Evolutionary conservation across 1,140 invertebrate species (phyloP).

Genomic region (Potamilus streckersoni): DNA sequence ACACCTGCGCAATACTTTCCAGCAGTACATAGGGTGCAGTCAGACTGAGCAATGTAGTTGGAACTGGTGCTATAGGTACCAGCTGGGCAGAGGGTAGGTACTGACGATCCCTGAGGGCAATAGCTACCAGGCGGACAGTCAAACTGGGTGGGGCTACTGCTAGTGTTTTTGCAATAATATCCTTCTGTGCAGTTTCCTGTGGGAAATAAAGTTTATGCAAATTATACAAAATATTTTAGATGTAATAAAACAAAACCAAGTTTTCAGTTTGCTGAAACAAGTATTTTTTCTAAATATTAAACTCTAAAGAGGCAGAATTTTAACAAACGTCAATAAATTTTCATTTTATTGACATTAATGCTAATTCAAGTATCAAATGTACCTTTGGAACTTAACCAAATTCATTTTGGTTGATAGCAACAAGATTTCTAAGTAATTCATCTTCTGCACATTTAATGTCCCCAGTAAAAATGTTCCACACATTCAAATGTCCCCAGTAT

Average conservation of each 20-base stretch:
- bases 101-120: constrained; percentile 53
- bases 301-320: too few relatives aligned
- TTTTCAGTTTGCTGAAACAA: background rate
- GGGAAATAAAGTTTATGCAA: background rate
- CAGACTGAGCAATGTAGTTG: constrained; percentile 37
- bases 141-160: constrained; percentile 48
- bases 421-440: too few relatives aligned
- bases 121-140: constrained; percentile 60
- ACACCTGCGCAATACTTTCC: constrained; percentile 61
- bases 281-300: too few relatives aligned
- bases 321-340: too few relatives aligned
- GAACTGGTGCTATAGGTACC: constrained; percentile 54
- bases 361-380: too few relatives aligned
- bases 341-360: too few relatives aligned
- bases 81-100: constrained; percentile 54
- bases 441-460: too few relatives aligned
- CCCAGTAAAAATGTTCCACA: too few relatives aligned
- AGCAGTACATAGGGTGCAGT: constrained; percentile 63
- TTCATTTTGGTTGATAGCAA: too few relatives aligned
- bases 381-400: too few relatives aligned
- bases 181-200: constrained; percentile 59
- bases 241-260: background rate
- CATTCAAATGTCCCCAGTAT: too few relatives aligned
- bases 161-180: constrained; percentile 62
- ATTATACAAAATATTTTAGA: background rate